Base-by-base conservation (phyloP, 2,113 vertebrate species). In the Dicrurus megarhynchus region DNA sequence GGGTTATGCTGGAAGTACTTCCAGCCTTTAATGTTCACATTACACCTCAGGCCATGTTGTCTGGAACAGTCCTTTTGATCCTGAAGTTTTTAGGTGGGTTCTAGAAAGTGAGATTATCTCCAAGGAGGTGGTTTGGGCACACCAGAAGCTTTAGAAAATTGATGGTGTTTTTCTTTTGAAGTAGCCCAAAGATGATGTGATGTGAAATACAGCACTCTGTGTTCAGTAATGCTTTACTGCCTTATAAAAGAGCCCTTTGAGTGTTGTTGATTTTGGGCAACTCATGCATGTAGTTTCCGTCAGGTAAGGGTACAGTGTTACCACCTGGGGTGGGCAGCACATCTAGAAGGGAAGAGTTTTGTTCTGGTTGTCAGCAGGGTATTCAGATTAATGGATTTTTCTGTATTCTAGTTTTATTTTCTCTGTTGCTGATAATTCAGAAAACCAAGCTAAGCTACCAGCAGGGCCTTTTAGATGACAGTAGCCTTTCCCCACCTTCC, bases 241-340 rank as follows among this genome's bases (percentile, higher is more conserved):
- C 16, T 14, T 63, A 22, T 28, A n/a, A 42, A 16, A 39, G 53
- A 63, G 8, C 7, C 23, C 21, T 44, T 47, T 28, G 44, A 92
- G 27, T 11, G 12, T 30, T 67, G 71, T 3, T 67, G 24, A 49
- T 73, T 73, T 74, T 68, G 81, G 39, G 35, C 52, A 78, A 8
- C 33, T 68, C 24, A 4, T 39, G 24, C 0, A 0, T 1, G 1
- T 7, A 6, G 30, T 35, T 84, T 74, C 24, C 0, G 0, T 57
- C 60, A 70, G 68, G 37, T 78, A 22, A 28, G 19, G 28, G 49
- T 22, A 1, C 13, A 41, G 42, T 56, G 28, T 80, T 86, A 22
- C 6, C 10, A 19, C 23, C 63, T 53, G 41, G 37, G 5, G 5
- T 61, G 41, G 67, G 73, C 37, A 60, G 32, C 44, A 33, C 3